phyloP scores from a whole-genome alignment of 2,888 invertebrate genomes.

The Heliconius aoede region DNA sequence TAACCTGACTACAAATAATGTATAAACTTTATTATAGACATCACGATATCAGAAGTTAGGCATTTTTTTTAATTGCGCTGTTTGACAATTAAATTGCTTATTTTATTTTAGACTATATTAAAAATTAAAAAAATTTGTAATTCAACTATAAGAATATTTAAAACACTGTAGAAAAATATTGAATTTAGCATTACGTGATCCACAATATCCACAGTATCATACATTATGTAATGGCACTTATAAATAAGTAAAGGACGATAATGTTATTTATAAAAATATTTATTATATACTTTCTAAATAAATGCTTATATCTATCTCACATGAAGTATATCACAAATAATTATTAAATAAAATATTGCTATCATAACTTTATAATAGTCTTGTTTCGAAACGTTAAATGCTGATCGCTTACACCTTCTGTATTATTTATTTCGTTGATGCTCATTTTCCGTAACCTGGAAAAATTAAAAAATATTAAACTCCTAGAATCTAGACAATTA shows the following conservation, averaged over 20 bases:
- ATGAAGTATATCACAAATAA: slow-evolving; percentile 37
- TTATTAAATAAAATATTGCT: slow-evolving; percentile 15
- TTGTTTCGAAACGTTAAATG: slow-evolving; percentile 16
- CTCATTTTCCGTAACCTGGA: slow-evolving; percentile 43
- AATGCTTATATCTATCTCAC: slow-evolving; percentile 37
- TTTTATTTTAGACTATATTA: no score
- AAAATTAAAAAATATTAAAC: slow-evolving; percentile 27
- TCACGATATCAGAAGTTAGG: no score
- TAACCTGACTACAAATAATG: neutral
- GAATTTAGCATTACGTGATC: no score
- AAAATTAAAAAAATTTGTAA: no score
- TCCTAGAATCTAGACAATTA: no score
- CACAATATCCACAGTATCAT: no score
- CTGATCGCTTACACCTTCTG: neutral
- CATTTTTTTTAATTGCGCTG: no score
- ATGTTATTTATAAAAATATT: slow-evolving; percentile 23
- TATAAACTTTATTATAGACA: neutral
- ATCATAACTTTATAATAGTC: slow-evolving; percentile 24
- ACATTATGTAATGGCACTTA: no score
- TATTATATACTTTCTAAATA: slow-evolving; percentile 24
- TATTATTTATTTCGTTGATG: slow-evolving; percentile 2
- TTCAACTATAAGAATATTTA: no score
- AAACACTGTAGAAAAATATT: no score
- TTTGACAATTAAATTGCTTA: no score
- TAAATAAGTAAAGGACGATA: neutral